Conservation (phyloP, 2,113 vertebrate species). For the Prochilodus magdalenae region DNA sequence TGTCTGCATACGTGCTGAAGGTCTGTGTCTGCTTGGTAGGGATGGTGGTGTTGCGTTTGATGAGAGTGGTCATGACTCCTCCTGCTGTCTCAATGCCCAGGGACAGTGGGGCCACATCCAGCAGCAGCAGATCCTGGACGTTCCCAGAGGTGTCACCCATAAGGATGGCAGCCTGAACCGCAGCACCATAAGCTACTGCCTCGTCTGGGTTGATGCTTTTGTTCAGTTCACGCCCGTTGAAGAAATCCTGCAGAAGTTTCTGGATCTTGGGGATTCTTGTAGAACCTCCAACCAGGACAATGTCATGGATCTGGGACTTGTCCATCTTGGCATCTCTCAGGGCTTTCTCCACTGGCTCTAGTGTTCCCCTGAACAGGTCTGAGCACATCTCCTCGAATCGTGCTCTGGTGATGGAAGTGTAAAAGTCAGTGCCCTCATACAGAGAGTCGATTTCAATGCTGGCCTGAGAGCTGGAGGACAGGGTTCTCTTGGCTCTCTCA, state of each 20-base stretch:
- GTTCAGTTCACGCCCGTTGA: slow-evolving; percentile 49
- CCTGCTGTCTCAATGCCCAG: slow-evolving; percentile 41
- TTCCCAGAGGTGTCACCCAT: slow-evolving; percentile 89
- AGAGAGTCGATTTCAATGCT: slow-evolving; percentile 91
- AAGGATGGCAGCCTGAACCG: slow-evolving; percentile 88
- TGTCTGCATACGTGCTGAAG: slow-evolving; percentile 31
- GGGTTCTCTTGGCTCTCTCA: slow-evolving; percentile 87
- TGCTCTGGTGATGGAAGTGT: slow-evolving; percentile 88
- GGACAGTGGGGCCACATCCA: slow-evolving; percentile 35
- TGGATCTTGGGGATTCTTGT: slow-evolving; percentile 91
- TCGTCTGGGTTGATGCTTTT: slow-evolving; percentile 63
- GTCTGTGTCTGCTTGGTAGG: slow-evolving; percentile 34
- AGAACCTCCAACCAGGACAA: slow-evolving; percentile 88
- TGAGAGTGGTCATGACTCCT: slow-evolving; percentile 35
- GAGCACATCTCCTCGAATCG: slow-evolving; percentile 87
- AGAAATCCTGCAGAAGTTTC: slow-evolving; percentile 77
- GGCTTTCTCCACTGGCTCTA: slow-evolving; percentile 89
- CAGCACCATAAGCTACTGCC: slow-evolving; percentile 88
- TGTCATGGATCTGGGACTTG: slow-evolving; percentile 86
- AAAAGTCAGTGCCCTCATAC: slow-evolving; percentile 91
- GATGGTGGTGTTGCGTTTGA: slow-evolving; percentile 45
- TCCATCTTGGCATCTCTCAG: slow-evolving; percentile 77
- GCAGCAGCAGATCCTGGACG: slow-evolving; percentile 63
- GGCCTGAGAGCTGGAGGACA: slow-evolving; percentile 89
- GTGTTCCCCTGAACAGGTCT: slow-evolving; percentile 87